These are phyloP conservation scores for Diadophis punctatus DNA, from an alignment of 2,113 vertebrate genomes.

Conservation along the genomic window DNA sequence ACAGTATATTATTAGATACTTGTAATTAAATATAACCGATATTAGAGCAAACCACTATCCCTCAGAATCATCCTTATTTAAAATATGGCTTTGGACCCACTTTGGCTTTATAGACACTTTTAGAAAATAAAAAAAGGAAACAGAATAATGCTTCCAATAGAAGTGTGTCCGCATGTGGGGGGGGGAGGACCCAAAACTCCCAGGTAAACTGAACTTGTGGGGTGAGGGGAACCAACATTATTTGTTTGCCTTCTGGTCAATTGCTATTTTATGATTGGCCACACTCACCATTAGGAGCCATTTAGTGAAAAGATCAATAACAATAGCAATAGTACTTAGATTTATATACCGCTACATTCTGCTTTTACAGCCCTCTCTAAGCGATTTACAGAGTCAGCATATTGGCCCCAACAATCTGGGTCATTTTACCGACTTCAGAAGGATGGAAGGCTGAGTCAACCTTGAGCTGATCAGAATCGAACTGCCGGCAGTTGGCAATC, in stretches of 20 bases:
- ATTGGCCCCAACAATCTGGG: background rate
- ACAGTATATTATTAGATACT: background rate
- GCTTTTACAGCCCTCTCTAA: background rate
- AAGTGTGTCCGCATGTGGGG: background rate
- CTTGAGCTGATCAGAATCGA: background rate
- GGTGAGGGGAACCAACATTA: background rate
- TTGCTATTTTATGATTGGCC: background rate
- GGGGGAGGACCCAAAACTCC: background rate
- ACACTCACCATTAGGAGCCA: background rate
- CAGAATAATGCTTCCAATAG: background rate
- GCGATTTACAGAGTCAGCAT: background rate
- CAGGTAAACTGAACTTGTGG: background rate
- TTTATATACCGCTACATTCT: background rate
- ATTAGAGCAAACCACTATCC: background rate
- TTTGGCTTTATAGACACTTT: background rate
- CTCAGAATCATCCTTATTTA: background rate
- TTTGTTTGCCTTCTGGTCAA: background rate
- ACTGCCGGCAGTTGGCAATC: background rate
- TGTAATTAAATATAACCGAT: background rate
- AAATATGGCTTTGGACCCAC: background rate
- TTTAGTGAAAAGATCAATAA: background rate
- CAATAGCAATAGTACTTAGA: background rate
- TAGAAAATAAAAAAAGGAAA: background rate
- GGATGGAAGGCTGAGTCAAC: background rate
- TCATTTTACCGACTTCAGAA: background rate